A percentile compares a stretch with the other conserved stretches of the same genome.
These are phyloP conservation scores for Drosophila trapezifrons DNA, from an alignment of 1,140 invertebrate genomes.

Conservation along the genomic window DNA sequence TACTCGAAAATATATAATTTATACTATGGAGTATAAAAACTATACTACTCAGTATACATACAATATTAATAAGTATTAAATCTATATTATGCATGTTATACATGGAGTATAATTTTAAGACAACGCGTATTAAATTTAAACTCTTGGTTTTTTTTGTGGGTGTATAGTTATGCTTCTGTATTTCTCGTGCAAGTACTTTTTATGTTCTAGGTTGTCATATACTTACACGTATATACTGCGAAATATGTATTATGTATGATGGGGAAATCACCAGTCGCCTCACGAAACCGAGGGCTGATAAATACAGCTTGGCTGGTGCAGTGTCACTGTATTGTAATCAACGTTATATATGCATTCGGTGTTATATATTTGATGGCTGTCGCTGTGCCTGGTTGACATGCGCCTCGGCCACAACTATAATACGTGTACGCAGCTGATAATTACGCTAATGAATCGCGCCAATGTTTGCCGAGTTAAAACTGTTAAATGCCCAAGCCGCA, in stretches of 20 bases:
- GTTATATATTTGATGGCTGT: slow-evolving; percentile 45
- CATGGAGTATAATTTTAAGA: no score
- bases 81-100: no score
- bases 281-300: neutral
- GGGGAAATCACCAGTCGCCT: slow-evolving; percentile 1
- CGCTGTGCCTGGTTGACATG: slow-evolving; percentile 59
- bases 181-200: no score
- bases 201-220: neutral
- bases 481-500: slow-evolving; percentile 53
- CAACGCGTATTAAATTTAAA: no score
- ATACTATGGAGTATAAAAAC: no score
- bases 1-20: no score
- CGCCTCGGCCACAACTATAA: slow-evolving; percentile 24
- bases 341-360: neutral
- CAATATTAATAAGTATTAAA: no score
- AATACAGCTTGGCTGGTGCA: neutral
- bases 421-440: slow-evolving; percentile 65
- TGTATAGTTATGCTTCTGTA: no score
- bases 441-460: slow-evolving; percentile 59
- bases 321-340: neutral
- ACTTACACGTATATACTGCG: neutral
- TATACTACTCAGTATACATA: no score
- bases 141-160: no score
- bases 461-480: slow-evolving; percentile 71
- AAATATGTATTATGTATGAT: neutral